Conservation (phyloP, 2,888 invertebrate species). For the Athrips mouffetella region DNA sequence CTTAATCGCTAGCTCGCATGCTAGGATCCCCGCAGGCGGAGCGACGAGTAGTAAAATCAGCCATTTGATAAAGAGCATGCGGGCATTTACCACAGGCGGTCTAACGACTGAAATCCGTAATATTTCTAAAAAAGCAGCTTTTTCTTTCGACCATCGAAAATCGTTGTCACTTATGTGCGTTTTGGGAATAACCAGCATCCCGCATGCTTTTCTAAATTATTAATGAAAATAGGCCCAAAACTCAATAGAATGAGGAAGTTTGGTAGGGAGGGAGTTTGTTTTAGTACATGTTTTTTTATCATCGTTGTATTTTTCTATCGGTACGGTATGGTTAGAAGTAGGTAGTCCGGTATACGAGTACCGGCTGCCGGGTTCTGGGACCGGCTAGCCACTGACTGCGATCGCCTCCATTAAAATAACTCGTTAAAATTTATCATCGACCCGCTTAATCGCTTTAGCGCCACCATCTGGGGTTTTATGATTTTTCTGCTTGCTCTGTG, state of each 20-base stretch:
- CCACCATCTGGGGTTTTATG: conserved; percentile 78
- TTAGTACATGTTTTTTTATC: no score
- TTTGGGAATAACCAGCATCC: no score
- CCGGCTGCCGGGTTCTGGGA: conserved; percentile 44
- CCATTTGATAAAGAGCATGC: no score
- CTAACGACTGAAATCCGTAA: no score
- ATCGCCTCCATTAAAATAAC: conserved; percentile 78
- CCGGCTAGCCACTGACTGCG: conserved; percentile 68
- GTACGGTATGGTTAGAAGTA: conserved; percentile 41
- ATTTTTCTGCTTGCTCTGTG: conserved; percentile 75
- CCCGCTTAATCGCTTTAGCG: conserved; percentile 78
- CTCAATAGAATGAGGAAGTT: conserved; percentile 44
- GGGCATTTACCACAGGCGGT: no score
- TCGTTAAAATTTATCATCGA: conserved; percentile 79
- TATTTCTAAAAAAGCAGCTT: no score
- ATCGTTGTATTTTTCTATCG: conserved; percentile 75
- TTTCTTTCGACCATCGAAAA: no score
- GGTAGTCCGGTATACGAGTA: neutral
- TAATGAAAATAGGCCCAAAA: neutral
- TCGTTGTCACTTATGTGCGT: no score
- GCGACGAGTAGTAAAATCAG: no score
- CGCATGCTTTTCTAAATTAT: no score
- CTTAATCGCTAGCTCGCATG: no score
- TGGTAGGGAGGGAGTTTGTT: conserved; percentile 58
- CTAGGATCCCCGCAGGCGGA: no score